These are phyloP conservation scores for Subacronicta megacephala DNA, from an alignment of 2,888 invertebrate species.

Conservation along the genomic window DNA sequence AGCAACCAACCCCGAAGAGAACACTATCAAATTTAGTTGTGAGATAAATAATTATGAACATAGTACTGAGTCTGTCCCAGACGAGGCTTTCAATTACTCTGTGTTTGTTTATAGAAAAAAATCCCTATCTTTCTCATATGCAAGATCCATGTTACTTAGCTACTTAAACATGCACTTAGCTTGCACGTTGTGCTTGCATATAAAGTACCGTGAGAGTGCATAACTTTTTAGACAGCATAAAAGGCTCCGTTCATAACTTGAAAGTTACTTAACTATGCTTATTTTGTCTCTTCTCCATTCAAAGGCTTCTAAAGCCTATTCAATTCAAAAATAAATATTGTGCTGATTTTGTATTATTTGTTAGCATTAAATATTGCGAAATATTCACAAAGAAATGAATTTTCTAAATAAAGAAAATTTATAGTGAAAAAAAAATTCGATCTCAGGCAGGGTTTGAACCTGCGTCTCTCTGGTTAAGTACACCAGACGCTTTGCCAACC, in stretches of 20 bases:
- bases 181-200: background rate
- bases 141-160: background rate
- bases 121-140: background rate
- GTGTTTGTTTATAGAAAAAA: background rate
- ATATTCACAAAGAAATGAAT: too few relatives aligned
- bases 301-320: too few relatives aligned
- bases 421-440: too few relatives aligned
- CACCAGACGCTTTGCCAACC: too few relatives aligned
- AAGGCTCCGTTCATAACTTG: background rate
- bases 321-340: too few relatives aligned
- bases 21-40: background rate
- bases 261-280: background rate
- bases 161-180: background rate
- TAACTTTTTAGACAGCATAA: conserved; percentile 23
- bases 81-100: conserved; percentile 10
- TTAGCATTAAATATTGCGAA: too few relatives aligned
- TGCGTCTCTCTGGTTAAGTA: too few relatives aligned
- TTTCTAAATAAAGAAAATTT: too few relatives aligned
- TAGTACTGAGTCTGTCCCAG: conserved; percentile 2
- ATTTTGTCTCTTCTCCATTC: background rate
- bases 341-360: too few relatives aligned
- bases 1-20: background rate
- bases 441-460: too few relatives aligned
- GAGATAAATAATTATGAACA: background rate
- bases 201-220: conserved; percentile 7